Base-by-base conservation (phyloP, 2,797 vertebrate genomes). In the Psittacula derbiana region DNA sequence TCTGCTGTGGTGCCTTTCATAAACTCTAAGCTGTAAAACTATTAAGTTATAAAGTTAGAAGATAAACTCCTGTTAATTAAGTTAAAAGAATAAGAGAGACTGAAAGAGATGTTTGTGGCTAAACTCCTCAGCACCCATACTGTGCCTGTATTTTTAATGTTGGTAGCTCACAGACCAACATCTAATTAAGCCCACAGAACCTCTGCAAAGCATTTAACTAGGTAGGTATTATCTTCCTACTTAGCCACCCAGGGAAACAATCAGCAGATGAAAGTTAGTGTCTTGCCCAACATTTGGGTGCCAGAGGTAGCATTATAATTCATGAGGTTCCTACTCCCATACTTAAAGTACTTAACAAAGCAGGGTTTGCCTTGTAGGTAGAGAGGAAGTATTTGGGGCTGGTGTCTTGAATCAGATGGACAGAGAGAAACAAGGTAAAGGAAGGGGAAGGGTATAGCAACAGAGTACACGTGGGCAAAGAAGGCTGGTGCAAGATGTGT, bases 161-260 rank as follows among this genome's bases (percentile, higher is more conserved):
- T 60, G 62, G 55, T 67, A 90, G 74, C 66, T 92, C 60, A 57
- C 2, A 79, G 33, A 46, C 50, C 28, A 84, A 81, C 61, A 87
- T 47, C 31, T 89, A 88, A 91, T 91, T 93, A 93, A 91, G 60
- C 55, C 41, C 60, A 85, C 24, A 55, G 50, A 89, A 80, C 52
- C 36, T 49, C 86, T 86, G 58, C 74, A 71, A 75, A 71, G 30
- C 58, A 76, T 58, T 87, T 72, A 90, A 60, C 43, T 33, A 49
- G 64, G 76, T 44, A 46, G 60, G 76, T 93, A 92, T 81, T 65
- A 76, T 85, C 88, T 93, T 94, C 75, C 52, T 91, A 52, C 70
- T 84, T 93, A 93, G 74, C 58, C 46, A 94, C 44, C 24, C 57
- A 86, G 57, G n/a, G 20, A 86, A 92, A 87, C 41, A 93, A 71